Evolutionary conservation across 2,888 invertebrate species (phyloP).

Genomic region (Azorinus chamasolen): DNA sequence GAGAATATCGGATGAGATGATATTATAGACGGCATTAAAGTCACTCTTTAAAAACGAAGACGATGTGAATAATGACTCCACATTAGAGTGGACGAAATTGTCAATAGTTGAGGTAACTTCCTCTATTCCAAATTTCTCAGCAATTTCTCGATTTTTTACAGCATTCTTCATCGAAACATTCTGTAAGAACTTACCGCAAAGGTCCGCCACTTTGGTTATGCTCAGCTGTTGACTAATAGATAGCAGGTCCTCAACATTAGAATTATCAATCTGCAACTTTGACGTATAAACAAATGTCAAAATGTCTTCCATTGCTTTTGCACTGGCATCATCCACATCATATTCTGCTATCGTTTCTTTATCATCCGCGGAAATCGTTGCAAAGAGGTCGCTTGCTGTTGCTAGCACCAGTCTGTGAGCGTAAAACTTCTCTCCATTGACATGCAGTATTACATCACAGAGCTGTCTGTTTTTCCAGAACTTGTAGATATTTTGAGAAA

Average conservation of each 20-base stretch:
- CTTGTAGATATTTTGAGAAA: conserved; percentile 62
- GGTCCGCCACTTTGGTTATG: conserved; percentile 54
- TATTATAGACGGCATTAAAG: conserved; percentile 59
- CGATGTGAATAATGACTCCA: conserved; percentile 61
- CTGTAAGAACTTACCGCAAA: conserved; percentile 67
- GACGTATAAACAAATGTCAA: conserved; percentile 76
- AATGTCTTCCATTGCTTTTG: conserved; percentile 65
- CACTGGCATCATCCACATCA: conserved; percentile 59
- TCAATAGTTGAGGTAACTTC: conserved; percentile 63
- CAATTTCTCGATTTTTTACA: conserved; percentile 64
- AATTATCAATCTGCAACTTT: conserved; percentile 61
- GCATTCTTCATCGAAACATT: conserved; percentile 65
- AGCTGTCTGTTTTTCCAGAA: conserved; percentile 69
- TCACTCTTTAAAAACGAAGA: conserved; percentile 65
- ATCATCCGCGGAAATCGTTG: conserved; percentile 51
- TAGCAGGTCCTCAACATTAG: conserved; percentile 72
- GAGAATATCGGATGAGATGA: conserved; percentile 71
- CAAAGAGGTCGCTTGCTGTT: conserved; percentile 72
- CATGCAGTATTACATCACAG: conserved; percentile 70
- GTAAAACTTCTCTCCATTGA: conserved; percentile 58
- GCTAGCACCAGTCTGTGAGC: conserved; percentile 79
- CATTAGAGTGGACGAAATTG: conserved; percentile 66
- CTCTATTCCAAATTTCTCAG: conserved; percentile 66
- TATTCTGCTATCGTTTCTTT: conserved; percentile 53
- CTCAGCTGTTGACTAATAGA: conserved; percentile 70